These are phyloP conservation scores for Hipparchia semele DNA, from an alignment of 2,888 invertebrate genomes.

Conservation along the genomic window DNA sequence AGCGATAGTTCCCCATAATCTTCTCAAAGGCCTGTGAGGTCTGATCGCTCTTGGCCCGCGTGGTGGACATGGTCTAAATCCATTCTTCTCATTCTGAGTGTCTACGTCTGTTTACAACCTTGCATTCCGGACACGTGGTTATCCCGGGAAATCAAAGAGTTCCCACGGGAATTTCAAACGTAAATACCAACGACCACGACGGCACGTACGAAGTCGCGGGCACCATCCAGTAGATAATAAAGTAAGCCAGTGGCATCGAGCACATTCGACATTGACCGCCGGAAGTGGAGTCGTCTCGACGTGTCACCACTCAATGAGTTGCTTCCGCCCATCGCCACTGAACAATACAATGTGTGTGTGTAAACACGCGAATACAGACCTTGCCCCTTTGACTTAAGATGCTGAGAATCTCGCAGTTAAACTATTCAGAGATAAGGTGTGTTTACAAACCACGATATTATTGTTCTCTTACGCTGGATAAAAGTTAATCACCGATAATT, in stretches of 20 bases:
- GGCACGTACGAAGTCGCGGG: too few species aligned
- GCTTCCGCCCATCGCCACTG: conserved; percentile 54
- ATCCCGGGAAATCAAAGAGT: too few species aligned
- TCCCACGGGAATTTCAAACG: too few species aligned
- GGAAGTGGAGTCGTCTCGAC: conserved; percentile 66
- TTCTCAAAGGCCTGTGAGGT: background rate
- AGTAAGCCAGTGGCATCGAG: conserved; percentile 17
- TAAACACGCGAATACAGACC: conserved; percentile 16
- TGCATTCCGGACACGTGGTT: too few species aligned
- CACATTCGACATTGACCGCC: conserved; percentile 62
- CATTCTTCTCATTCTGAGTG: too few species aligned
- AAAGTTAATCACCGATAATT: too few species aligned
- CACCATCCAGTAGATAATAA: too few species aligned
- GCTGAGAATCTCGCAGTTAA: background rate
- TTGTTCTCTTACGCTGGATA: too few species aligned
- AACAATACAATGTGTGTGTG: background rate
- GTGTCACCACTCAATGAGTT: conserved; percentile 64
- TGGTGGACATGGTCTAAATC: background rate
- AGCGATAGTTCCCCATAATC: background rate
- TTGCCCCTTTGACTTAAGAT: background rate
- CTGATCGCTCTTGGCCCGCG: background rate
- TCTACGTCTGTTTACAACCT: too few species aligned
- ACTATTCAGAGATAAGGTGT: background rate
- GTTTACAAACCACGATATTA: background rate
- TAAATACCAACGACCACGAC: too few species aligned